Evolutionary conservation across 2,113 vertebrate genomes (phyloP).

Genomic region (Eira barbara): DNA sequence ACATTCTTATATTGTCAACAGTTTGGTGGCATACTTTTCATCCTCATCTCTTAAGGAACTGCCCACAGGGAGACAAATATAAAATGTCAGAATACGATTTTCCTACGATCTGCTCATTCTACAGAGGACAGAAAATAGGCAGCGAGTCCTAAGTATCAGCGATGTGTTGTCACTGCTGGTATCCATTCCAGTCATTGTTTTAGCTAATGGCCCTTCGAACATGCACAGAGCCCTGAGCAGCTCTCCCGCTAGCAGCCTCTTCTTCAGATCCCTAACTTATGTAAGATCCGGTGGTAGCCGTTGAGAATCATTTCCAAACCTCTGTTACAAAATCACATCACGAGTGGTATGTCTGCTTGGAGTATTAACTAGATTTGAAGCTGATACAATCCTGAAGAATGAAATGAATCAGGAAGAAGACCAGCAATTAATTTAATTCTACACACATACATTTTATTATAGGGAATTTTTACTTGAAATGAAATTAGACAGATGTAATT

Average conservation of each 20-base stretch:
- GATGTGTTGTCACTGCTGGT: not conserved
- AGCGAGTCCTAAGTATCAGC: not conserved
- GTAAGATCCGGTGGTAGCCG: not conserved
- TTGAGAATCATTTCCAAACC: not conserved
- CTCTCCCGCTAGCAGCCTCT: not conserved
- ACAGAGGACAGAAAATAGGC: not conserved
- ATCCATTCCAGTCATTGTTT: not conserved
- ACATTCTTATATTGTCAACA: not conserved
- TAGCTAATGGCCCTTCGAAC: not conserved
- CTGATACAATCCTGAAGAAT: not conserved
- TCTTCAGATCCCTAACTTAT: not conserved
- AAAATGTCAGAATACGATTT: not conserved
- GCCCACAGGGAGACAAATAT: not conserved
- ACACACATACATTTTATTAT: not conserved
- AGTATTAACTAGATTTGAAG: not conserved
- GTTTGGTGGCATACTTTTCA: not conserved
- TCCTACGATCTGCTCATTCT: not conserved
- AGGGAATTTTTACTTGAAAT: not conserved
- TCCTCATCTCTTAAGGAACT: not conserved
- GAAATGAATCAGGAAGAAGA: not conserved
- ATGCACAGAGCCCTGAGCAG: not conserved
- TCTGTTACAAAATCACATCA: not conserved
- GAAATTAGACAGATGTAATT: not conserved
- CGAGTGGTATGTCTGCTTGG: not conserved
- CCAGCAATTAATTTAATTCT: not conserved